Conservation (phyloP, 2,888 invertebrate genomes). For the Tachina grossa region DNA sequence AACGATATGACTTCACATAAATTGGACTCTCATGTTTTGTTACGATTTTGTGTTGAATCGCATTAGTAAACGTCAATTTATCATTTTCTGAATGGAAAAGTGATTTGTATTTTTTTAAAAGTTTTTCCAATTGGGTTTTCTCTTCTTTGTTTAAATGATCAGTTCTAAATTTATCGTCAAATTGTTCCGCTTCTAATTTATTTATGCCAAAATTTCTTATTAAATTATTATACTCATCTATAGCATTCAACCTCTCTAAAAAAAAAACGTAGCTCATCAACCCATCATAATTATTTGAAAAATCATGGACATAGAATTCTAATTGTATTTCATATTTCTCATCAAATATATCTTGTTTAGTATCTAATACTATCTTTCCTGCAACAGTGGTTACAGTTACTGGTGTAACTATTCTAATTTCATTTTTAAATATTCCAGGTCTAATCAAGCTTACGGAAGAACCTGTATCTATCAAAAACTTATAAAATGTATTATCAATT, state of each 20-base stretch:
- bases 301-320: constrained; percentile 40
- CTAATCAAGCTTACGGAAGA: constrained; percentile 57
- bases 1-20: not conserved
- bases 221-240: too few species aligned
- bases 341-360: too few species aligned
- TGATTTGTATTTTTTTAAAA: constrained; percentile 33
- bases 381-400: too few species aligned
- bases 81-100: constrained; percentile 76
- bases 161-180: constrained; percentile 5
- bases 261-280: too few species aligned
- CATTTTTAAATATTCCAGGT: constrained; percentile 22
- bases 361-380: constrained; percentile 17
- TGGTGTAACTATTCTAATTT: too few species aligned
- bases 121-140: constrained; percentile 1
- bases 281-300: not conserved
- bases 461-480: constrained; percentile 51
- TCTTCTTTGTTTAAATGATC: not conserved
- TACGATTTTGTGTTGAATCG: constrained; percentile 53
- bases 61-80: constrained; percentile 47
- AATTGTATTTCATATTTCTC: too few species aligned
- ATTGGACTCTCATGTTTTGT: not conserved
- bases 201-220: too few species aligned
- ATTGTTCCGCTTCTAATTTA: not conserved
- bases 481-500: not conserved
- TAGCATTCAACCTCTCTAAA: too few species aligned